These are phyloP conservation scores for Falcaria lacertinaria DNA, from an alignment of 2,888 invertebrate species.

Conservation along the genomic window DNA sequence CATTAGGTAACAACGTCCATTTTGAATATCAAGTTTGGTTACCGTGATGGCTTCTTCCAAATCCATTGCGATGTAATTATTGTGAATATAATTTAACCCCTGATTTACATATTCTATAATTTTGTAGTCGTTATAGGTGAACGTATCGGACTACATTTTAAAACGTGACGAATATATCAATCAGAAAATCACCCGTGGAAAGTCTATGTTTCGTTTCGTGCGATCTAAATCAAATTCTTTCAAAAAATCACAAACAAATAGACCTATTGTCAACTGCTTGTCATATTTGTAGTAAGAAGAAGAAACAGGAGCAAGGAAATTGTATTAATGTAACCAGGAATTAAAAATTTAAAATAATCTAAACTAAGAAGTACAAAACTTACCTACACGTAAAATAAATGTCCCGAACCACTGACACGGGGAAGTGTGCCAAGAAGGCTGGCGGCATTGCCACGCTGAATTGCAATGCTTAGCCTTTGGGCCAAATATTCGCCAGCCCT, in stretches of 20 bases:
- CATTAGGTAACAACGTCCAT: slow-evolving; percentile 40
- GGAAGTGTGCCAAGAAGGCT: too few species aligned
- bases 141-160: background rate
- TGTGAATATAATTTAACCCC: background rate
- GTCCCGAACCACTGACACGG: too few species aligned
- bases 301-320: slow-evolving; percentile 3
- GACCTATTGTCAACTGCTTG: background rate
- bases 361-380: too few species aligned
- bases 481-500: too few species aligned
- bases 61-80: slow-evolving; percentile 34
- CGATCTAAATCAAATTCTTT: too few species aligned
- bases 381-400: too few species aligned
- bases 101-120: background rate
- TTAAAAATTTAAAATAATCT: too few species aligned
- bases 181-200: too few species aligned
- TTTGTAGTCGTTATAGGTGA: background rate
- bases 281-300: background rate
- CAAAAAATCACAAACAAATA: background rate
- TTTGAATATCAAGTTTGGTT: slow-evolving; percentile 38
- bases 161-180: background rate
- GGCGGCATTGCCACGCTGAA: too few species aligned
- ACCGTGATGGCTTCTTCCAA: slow-evolving; percentile 48
- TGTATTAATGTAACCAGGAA: too few species aligned
- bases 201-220: too few species aligned
- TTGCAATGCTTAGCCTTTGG: too few species aligned